A percentile compares a stretch with the other conserved stretches of the same genome.
These are phyloP conservation scores for Priocnemis perturbator DNA, from an alignment of 2,888 invertebrate species.

Conservation along the genomic window DNA sequence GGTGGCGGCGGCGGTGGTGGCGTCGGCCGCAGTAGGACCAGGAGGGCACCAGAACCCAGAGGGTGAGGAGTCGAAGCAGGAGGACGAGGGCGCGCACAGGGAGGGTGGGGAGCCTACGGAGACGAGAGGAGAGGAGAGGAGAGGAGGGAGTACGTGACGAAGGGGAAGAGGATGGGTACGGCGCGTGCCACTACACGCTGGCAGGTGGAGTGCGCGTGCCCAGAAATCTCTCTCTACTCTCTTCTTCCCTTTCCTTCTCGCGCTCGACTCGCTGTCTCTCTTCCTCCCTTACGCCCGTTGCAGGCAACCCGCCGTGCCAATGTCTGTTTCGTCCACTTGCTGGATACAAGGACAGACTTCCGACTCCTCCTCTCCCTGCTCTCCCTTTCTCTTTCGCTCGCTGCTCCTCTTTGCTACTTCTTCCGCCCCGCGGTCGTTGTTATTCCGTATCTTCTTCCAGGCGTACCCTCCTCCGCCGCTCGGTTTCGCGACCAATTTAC, in stretches of 20 bases:
- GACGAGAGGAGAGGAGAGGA: conserved; percentile 75
- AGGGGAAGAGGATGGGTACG: conserved; percentile 63
- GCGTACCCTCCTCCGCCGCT: conserved; percentile 19
- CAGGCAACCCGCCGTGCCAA: neutral
- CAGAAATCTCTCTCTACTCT: conserved; percentile 62
- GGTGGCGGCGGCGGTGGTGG: conserved; percentile 12
- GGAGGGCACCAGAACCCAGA: conserved; percentile 22
- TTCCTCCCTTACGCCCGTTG: conserved; percentile 28
- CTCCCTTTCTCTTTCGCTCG: conserved; percentile 43
- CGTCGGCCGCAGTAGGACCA: conserved; percentile 34
- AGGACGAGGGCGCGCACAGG: conserved; percentile 19
- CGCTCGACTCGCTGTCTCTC: conserved; percentile 29
- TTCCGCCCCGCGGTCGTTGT: conserved; percentile 32
- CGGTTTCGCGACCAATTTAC: conserved; percentile 19
- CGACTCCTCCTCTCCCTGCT: conserved; percentile 31
- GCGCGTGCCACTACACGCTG: conserved; percentile 73
- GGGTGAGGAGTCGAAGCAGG: conserved; percentile 43
- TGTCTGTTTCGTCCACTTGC: conserved; percentile 6
- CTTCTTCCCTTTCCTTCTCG: conserved; percentile 33
- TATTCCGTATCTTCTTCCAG: conserved; percentile 46
- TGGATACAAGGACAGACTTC: conserved; percentile 5
- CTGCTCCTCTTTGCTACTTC: conserved; percentile 54
- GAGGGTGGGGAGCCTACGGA: conserved; percentile 52
- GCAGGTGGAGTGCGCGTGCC: conserved; percentile 75
- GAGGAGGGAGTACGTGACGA: conserved; percentile 74